Percentiles rank a stretch among this genome's conserved stretches.
phyloP scores from a whole-genome alignment of 2,113 vertebrate genomes.

The Willisornis vidua region DNA sequence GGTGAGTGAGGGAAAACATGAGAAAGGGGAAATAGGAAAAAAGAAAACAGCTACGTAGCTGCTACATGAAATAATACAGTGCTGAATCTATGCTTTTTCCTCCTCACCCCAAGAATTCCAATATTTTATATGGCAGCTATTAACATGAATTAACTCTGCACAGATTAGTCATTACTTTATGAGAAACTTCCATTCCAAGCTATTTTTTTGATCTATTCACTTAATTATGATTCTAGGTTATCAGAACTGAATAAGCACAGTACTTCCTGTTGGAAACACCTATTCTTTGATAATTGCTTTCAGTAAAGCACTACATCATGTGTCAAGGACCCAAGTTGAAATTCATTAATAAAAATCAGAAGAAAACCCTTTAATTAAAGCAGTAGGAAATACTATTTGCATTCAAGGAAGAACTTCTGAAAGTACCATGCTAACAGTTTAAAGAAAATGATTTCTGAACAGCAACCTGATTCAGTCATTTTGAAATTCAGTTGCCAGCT shows the following conservation, averaged over 20 bases:
- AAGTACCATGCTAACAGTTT: neutral
- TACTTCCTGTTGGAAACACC: conserved; percentile 7
- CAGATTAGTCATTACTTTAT: neutral
- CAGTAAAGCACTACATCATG: conserved; percentile 8
- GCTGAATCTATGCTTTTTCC: neutral
- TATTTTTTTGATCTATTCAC: conserved; percentile 11
- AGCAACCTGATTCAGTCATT: conserved; percentile 24
- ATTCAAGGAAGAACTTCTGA: conserved; percentile 37
- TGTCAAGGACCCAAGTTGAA: conserved; percentile 15
- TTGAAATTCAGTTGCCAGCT: conserved; percentile 29
- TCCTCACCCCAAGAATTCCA: neutral
- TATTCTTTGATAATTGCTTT: conserved; percentile 44
- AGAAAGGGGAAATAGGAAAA: neutral
- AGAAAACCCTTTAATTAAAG: conserved; percentile 47
- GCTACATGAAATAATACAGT: neutral
- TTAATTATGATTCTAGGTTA: conserved; percentile 19
- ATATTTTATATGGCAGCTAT: neutral
- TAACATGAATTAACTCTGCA: neutral
- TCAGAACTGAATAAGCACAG: neutral
- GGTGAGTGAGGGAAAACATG: neutral
- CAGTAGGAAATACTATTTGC: conserved; percentile 33
- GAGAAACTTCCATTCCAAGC: neutral
- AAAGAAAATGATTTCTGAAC: conserved; percentile 33
- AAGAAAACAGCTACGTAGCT: neutral
- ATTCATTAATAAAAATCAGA: conserved; percentile 51